A percentile compares a stretch with the other conserved stretches of the same genome.
Conservation (phyloP, 2,113 vertebrate genomes). For the Corythaeola cristata region DNA sequence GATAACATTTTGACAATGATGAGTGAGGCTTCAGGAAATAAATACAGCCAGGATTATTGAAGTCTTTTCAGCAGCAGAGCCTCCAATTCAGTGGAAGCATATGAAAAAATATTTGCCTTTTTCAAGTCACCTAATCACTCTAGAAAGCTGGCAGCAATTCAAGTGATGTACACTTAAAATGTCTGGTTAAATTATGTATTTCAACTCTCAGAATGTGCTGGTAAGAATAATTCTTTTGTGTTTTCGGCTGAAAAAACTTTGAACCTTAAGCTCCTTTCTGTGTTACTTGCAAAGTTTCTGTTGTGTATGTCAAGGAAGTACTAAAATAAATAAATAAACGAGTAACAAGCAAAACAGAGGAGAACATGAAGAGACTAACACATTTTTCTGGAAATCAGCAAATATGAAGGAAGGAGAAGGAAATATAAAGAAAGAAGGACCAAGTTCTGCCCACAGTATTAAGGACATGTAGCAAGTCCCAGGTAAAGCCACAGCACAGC, state of each 20-base stretch:
- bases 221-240: not conserved
- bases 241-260: not conserved
- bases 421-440: not conserved
- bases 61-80: conserved; percentile 39
- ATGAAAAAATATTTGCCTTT: conserved; percentile 63
- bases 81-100: conserved; percentile 42
- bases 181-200: conserved; percentile 29
- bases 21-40: conserved; percentile 67
- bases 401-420: not conserved
- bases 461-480: not conserved
- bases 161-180: conserved; percentile 57
- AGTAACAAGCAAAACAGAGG: not conserved
- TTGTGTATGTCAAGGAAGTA: not conserved
- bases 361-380: not conserved
- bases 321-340: not conserved
- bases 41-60: conserved; percentile 64
- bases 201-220: conserved; percentile 8
- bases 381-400: not conserved
- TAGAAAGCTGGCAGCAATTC: conserved; percentile 66
- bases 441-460: not conserved
- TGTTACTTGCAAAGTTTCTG: not conserved
- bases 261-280: not conserved
- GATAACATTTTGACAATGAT: conserved; percentile 67
- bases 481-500: not conserved
- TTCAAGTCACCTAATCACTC: conserved; percentile 67